Evolutionary conservation across 2,113 vertebrate genomes (phyloP).

Genomic region (Eira barbara): DNA sequence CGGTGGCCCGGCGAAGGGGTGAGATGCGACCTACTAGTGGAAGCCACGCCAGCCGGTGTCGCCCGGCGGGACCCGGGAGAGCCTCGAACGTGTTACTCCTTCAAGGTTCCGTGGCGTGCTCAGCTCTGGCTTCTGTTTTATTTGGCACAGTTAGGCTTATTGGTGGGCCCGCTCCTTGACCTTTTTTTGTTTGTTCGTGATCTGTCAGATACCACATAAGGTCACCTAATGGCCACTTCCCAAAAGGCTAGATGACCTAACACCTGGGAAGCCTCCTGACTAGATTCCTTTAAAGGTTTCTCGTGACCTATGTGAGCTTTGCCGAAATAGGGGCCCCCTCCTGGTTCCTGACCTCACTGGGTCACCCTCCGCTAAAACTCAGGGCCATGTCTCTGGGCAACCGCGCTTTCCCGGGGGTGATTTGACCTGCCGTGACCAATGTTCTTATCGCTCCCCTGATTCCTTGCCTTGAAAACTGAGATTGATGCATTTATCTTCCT

Average conservation of each 20-base stretch:
- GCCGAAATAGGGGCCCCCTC: not conserved
- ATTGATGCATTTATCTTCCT: not conserved
- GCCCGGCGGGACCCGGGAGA: not conserved
- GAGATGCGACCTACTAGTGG: not conserved
- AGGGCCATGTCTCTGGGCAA: not conserved
- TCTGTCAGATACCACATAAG: not conserved
- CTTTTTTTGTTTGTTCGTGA: not conserved
- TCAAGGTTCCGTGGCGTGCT: not conserved
- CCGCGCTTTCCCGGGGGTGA: not conserved
- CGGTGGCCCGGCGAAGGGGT: not conserved
- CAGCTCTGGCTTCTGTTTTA: constrained; percentile 39
- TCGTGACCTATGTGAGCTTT: not conserved
- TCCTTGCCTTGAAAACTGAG: constrained; percentile 1
- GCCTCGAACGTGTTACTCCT: not conserved
- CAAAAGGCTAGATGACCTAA: not conserved
- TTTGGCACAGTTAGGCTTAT: constrained; percentile 30
- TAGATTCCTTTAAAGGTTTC: not conserved
- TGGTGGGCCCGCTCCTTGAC: constrained; percentile 14
- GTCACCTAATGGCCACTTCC: constrained; percentile 13
- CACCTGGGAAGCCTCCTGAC: not conserved
- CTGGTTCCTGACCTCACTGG: not conserved
- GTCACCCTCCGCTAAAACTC: not conserved
- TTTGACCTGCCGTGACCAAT: not conserved
- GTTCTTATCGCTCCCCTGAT: not conserved
- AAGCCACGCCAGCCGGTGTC: not conserved